Percentiles rank a stretch among this genome's conserved stretches.
Conservation (phyloP, 1,140 invertebrate genomes). For the Eueides isabella region DNA sequence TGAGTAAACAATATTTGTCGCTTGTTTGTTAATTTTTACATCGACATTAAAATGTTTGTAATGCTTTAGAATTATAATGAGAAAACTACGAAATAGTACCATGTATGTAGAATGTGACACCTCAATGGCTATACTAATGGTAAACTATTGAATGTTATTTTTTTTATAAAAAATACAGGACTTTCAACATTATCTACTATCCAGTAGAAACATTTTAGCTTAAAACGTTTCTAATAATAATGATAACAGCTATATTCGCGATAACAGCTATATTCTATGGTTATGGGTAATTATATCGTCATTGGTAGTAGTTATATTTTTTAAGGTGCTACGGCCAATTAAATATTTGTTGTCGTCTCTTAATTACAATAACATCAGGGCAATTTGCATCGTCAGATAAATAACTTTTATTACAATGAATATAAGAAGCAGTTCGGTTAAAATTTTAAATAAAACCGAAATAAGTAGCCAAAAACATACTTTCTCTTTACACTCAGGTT, state of each 20-base stretch:
- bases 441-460: constrained; percentile 25
- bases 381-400: too few species aligned
- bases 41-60: not conserved
- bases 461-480: constrained; percentile 28
- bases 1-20: not conserved
- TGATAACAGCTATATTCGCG: too few species aligned
- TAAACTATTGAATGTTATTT: not conserved
- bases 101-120: constrained; percentile 39
- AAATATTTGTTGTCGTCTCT: not conserved
- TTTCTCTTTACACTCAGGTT: constrained; percentile 21
- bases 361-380: too few species aligned
- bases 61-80: constrained; percentile 2
- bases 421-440: too few species aligned
- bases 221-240: too few species aligned
- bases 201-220: too few species aligned
- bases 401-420: too few species aligned
- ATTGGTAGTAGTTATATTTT: too few species aligned
- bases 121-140: not conserved
- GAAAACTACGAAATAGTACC: constrained; percentile 18
- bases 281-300: too few species aligned
- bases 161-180: not conserved
- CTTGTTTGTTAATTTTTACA: not conserved
- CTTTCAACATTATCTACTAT: not conserved
- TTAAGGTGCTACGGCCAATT: not conserved
- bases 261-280: too few species aligned